phyloP scores from a whole-genome alignment of 2,113 vertebrate genomes.

The Propithecus coquereli region DNA sequence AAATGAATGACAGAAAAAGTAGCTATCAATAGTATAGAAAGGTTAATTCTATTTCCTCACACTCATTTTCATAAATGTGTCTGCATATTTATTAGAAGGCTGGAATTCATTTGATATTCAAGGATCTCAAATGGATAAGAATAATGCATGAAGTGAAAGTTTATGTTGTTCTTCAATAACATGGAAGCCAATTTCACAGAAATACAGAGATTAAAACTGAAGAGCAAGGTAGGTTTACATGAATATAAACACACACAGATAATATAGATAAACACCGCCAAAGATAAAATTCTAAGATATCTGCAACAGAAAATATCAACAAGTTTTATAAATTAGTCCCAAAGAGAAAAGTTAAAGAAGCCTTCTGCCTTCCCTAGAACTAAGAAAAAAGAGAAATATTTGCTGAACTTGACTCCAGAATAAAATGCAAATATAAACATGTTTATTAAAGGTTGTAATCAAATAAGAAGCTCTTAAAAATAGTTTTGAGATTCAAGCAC shows the following conservation, averaged over 20 bases:
- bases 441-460: background rate
- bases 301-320: background rate
- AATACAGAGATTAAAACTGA: background rate
- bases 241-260: background rate
- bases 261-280: background rate
- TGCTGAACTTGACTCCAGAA: background rate
- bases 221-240: background rate
- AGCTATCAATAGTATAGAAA: constrained; percentile 31
- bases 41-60: constrained; percentile 45
- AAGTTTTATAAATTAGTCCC: background rate
- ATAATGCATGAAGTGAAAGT: background rate
- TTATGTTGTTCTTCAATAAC: background rate
- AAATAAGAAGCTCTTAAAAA: background rate
- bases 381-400: constrained; percentile 30
- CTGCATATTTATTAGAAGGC: constrained; percentile 38
- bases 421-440: constrained; percentile 34
- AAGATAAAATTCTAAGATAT: background rate
- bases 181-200: background rate
- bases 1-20: constrained; percentile 34
- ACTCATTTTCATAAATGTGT: constrained; percentile 4
- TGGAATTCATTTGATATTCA: constrained; percentile 5
- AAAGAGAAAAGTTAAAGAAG: constrained; percentile 18
- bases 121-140: background rate
- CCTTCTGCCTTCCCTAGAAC: background rate
- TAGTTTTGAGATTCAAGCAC: background rate